Conservation (phyloP, 2,113 vertebrate genomes). For the Ranitomeya imitator region DNA sequence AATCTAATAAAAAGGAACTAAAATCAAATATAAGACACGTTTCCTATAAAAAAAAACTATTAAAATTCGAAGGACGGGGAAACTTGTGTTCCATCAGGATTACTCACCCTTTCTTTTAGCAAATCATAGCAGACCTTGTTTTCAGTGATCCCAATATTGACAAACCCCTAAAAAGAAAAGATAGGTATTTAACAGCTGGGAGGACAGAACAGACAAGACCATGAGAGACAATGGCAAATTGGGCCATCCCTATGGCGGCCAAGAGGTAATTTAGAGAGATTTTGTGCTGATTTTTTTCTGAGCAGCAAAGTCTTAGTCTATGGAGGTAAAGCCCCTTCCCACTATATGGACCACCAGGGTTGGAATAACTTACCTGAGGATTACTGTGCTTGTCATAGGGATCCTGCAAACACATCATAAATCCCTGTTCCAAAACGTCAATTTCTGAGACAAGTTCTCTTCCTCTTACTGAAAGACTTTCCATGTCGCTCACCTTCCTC, state of each 20-base stretch:
- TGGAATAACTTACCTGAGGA: slow-evolving; percentile 50
- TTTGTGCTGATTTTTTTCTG: neutral
- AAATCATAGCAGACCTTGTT: slow-evolving; percentile 63
- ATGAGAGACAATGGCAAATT: too few species aligned
- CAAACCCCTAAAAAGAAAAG: slow-evolving; percentile 55
- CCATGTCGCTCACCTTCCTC: neutral
- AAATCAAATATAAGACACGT: too few species aligned
- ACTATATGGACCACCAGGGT: neutral
- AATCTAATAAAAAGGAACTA: too few species aligned
- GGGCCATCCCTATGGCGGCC: neutral
- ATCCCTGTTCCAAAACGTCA: slow-evolving; percentile 39
- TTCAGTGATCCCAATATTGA: slow-evolving; percentile 60
- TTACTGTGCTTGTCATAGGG: slow-evolving; percentile 51
- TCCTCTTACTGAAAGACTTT: slow-evolving; percentile 42
- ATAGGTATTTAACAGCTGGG: neutral
- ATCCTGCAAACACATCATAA: slow-evolving; percentile 42
- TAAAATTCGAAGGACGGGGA: too few species aligned
- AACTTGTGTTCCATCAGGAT: neutral
- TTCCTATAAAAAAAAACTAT: too few species aligned
- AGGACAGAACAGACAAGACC: neutral
- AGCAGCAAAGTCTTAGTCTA: neutral
- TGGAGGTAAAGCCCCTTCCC: neutral
- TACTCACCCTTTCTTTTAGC: slow-evolving; percentile 59
- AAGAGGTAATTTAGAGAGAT: too few species aligned
- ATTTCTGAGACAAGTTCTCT: slow-evolving; percentile 4